A percentile compares a stretch with the other conserved stretches of the same genome.
phyloP scores from a whole-genome alignment of 2,113 vertebrate species.

The Petroica traversi region DNA sequence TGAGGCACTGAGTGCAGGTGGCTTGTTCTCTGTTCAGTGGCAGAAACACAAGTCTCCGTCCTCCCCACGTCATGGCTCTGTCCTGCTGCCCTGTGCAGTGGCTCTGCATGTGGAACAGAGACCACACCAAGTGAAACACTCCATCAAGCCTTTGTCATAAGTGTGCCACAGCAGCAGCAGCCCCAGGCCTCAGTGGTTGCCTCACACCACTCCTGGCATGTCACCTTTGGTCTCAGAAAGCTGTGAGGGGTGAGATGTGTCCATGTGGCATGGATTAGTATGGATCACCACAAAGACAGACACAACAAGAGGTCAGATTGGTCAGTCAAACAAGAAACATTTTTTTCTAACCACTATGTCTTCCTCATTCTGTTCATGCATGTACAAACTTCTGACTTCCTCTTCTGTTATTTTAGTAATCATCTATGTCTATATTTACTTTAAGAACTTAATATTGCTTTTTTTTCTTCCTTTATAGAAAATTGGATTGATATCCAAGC shows the following conservation, averaged over 20 bases:
- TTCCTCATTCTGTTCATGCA: not conserved
- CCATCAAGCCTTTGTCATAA: accelerated
- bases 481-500: not conserved
- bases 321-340: not conserved
- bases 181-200: no score
- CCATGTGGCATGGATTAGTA: not conserved
- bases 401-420: not conserved
- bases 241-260: not conserved
- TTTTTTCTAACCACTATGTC: not conserved
- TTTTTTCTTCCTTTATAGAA: not conserved
- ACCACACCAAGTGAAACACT: not conserved
- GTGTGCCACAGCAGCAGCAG: not conserved
- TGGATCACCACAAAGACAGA: not conserved
- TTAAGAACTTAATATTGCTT: not conserved
- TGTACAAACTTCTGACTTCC: not conserved
- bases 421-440: not conserved
- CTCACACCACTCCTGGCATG: accelerated
- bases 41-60: not conserved
- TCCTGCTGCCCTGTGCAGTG: not conserved
- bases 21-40: not conserved
- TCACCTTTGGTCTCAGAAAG: not conserved
- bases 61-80: accelerated
- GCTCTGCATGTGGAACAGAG: not conserved
- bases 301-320: not conserved
- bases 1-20: not conserved